These are phyloP conservation scores for Toxostoma redivivum DNA, from an alignment of 2,113 vertebrate genomes.

Conservation along the genomic window DNA sequence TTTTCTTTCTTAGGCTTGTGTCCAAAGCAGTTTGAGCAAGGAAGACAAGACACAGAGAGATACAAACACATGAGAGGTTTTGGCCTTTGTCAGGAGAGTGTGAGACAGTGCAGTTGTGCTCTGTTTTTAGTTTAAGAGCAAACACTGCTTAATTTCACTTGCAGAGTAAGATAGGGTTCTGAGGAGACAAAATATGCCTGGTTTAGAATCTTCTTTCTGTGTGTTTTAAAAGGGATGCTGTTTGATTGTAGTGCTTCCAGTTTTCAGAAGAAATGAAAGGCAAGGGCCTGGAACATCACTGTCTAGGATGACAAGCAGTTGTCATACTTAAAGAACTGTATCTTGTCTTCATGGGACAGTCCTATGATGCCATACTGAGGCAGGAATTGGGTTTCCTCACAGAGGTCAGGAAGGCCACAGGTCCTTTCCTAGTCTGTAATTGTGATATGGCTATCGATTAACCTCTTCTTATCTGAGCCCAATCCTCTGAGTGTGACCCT, in stretches of 20 bases:
- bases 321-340: not conserved
- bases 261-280: not conserved
- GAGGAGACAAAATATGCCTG: not conserved
- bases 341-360: not conserved
- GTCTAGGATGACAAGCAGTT: not conserved
- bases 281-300: not conserved
- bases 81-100: not conserved
- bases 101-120: not conserved
- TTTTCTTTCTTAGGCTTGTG: not conserved
- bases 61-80: not conserved
- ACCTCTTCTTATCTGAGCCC: not conserved
- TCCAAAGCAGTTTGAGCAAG: not conserved
- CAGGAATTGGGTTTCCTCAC: not conserved
- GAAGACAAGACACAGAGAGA: not conserved
- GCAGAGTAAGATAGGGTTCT: not conserved
- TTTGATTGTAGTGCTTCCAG: not conserved
- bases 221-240: not conserved
- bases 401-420: not conserved
- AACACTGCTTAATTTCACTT: not conserved
- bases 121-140: not conserved
- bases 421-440: not conserved
- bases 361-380: not conserved
- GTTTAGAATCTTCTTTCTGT: not conserved
- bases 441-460: not conserved
- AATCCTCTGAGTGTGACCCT: not conserved